Evolutionary conservation across 2,888 invertebrate genomes (phyloP).

Genomic region (Clivina fossor): DNA sequence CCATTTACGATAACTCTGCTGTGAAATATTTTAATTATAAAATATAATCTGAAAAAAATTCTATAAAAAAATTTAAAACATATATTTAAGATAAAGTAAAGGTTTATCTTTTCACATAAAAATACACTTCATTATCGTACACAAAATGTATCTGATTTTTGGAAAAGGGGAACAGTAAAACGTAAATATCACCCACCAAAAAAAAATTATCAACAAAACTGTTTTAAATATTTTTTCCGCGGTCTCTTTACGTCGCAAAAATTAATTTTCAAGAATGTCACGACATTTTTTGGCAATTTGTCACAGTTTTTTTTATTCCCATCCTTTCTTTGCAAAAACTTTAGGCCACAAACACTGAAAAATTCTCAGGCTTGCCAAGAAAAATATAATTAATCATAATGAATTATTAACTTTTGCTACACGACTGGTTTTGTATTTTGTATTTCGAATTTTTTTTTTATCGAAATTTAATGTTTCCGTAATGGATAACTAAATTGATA

Average conservation of each 20-base stretch:
- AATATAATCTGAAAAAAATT: too few relatives aligned
- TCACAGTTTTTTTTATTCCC: conserved; percentile 24
- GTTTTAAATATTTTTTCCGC: conserved; percentile 5
- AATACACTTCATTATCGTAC: too few relatives aligned
- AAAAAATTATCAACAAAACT: conserved; percentile 16
- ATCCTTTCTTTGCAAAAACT: conserved; percentile 26
- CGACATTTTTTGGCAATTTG: conserved; percentile 32
- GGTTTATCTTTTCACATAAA: too few relatives aligned
- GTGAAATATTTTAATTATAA: too few relatives aligned
- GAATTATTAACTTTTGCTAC: conserved; percentile 27
- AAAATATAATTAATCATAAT: conserved; percentile 33
- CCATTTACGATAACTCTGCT: too few relatives aligned
- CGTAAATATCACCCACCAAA: too few relatives aligned
- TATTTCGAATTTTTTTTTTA: conserved; percentile 26
- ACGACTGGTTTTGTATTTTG: conserved; percentile 19
- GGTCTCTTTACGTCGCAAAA: conserved; percentile 24
- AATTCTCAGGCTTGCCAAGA: conserved; percentile 28
- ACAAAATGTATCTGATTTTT: too few relatives aligned
- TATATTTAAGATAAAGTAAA: too few relatives aligned
- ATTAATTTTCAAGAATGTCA: conserved; percentile 32
- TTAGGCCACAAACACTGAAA: conserved; percentile 31
- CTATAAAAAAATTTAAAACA: too few relatives aligned
- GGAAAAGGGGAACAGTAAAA: too few relatives aligned
- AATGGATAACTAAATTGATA: conserved; percentile 17
- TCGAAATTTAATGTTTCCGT: conserved; percentile 24